These are phyloP conservation scores for Deilephila porcellus DNA, from an alignment of 2,888 invertebrate genomes.

Conservation along the genomic window DNA sequence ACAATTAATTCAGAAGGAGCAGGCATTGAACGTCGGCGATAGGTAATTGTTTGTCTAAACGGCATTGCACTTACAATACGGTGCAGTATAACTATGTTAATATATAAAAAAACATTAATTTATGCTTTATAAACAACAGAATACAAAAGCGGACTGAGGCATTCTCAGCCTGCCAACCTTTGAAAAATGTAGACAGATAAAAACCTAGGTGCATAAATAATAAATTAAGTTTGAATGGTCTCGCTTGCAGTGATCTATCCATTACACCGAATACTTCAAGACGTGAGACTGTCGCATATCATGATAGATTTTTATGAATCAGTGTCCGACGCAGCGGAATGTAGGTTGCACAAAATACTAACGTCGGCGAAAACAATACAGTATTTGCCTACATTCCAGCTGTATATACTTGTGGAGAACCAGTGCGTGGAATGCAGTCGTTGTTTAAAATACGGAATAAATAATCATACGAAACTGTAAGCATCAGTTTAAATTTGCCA, in stretches of 20 bases:
- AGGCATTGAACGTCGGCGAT: no score
- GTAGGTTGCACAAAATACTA: not conserved
- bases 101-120: no score
- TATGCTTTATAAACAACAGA: no score
- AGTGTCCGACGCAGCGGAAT: constrained; percentile 11
- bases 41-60: no score
- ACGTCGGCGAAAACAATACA: not conserved
- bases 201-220: not conserved
- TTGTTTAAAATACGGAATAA: not conserved
- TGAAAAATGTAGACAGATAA: no score
- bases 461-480: not conserved
- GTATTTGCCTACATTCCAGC: constrained; percentile 5
- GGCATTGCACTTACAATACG: no score
- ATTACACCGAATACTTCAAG: constrained; percentile 54
- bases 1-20: no score
- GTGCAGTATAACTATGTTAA: no score
- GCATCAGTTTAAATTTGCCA: no score
- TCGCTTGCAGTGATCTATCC: constrained; percentile 34
- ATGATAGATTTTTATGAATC: constrained; percentile 21
- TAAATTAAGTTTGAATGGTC: not conserved
- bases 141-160: no score
- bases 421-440: constrained; percentile 6
- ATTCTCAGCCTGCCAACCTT: no score
- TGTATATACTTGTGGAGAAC: not conserved
- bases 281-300: constrained; percentile 42